Evolutionary conservation across 2,113 vertebrate genomes (phyloP).

Genomic region (Neodon shergylaensis): DNA sequence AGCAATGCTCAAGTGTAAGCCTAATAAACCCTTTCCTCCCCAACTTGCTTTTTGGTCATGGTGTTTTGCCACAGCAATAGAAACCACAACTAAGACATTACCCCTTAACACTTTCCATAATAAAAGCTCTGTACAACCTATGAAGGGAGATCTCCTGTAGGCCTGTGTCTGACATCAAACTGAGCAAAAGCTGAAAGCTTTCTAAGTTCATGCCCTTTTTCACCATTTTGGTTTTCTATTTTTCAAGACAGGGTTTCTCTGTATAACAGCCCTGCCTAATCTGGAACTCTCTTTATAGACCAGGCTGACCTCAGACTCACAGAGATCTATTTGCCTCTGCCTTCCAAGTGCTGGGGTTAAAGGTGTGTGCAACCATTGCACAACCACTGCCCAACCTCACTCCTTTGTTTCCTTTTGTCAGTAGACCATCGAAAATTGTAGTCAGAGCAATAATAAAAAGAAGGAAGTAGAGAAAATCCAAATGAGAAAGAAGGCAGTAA

Average conservation of each 20-base stretch:
- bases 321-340: not conserved
- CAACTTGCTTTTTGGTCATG: not conserved
- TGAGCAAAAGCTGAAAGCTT: not conserved
- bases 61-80: not conserved
- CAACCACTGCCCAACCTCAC: not conserved
- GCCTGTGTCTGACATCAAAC: not conserved
- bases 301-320: not conserved
- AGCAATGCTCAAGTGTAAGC: too few relatives aligned
- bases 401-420: not conserved
- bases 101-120: not conserved
- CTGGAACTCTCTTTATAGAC: not conserved
- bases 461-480: not conserved
- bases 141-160: too few relatives aligned
- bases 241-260: not conserved
- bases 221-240: not conserved
- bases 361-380: not conserved
- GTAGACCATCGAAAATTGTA: not conserved
- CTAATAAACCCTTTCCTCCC: not conserved
- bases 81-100: not conserved
- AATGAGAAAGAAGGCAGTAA: not conserved
- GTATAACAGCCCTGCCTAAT: not conserved
- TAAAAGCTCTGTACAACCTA: not conserved
- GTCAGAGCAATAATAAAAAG: not conserved
- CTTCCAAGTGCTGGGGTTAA: not conserved
- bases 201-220: not conserved